These are phyloP conservation scores for Pangasianodon gigas DNA, from an alignment of 2,113 vertebrate species.

Conservation along the genomic window DNA sequence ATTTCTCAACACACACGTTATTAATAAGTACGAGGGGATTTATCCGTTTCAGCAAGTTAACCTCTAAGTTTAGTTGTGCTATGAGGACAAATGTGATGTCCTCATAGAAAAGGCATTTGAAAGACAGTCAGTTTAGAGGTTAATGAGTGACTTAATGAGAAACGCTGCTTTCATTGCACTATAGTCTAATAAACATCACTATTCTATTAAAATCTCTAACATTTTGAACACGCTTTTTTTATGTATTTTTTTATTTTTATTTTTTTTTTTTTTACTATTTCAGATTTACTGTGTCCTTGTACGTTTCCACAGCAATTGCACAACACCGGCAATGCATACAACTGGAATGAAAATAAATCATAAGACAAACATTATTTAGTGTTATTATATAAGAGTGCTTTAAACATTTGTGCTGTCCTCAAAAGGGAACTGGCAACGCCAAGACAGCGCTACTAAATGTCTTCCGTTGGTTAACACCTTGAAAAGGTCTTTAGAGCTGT, in stretches of 20 bases:
- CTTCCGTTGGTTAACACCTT: constrained; percentile 18
- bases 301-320: constrained; percentile 26
- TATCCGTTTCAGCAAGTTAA: constrained; percentile 18
- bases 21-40: background rate
- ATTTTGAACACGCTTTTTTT: background rate
- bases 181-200: background rate
- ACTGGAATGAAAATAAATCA: background rate
- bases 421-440: background rate
- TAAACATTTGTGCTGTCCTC: constrained; percentile 32
- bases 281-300: constrained; percentile 8
- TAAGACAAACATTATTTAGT: background rate
- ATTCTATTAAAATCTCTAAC: constrained; percentile 14
- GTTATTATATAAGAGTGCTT: constrained; percentile 16
- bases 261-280: background rate
- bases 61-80: constrained; percentile 29
- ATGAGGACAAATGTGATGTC: constrained; percentile 24
- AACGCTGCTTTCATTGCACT: constrained; percentile 4
- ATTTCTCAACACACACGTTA: constrained; percentile 15
- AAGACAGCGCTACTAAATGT: constrained; percentile 18
- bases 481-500: constrained; percentile 18
- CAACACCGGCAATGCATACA: constrained; percentile 24
- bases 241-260: background rate
- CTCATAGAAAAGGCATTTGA: constrained; percentile 31
- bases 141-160: background rate
- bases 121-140: constrained; percentile 11